Base-by-base conservation (phyloP, 1,140 invertebrate species). In the Portunus trituberculatus region DNA sequence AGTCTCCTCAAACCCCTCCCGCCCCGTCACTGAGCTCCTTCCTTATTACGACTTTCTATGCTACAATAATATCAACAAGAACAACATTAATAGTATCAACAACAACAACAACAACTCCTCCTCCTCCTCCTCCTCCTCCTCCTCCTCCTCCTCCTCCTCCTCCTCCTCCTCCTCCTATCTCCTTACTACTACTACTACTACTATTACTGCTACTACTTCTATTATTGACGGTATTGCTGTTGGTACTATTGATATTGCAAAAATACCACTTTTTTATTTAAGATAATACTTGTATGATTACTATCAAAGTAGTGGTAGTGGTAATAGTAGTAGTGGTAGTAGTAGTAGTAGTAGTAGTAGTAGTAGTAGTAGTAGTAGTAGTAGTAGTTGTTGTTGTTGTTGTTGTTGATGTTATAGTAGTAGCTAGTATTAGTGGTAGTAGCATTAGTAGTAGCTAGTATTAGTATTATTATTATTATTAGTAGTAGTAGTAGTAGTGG, bases 301-400 rank as follows among this genome's bases (percentile, higher is more conserved):
- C 20, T 20, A 59, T 59, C 8, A 59, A 16, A n/a, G 67, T 76
- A 76, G 67, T 76, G n/a, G 67, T n/a, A 76, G 67, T 76, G n/a
- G 67, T 76, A 76, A 25, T 76, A 76, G 67, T 76, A 76, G 67
- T 76, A 76, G 67, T 76, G n/a, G 67, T 76, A 76, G 67, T 76
- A 76, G 67, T 76, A 76, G 67, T 76, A 76, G 67, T 76, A 76
- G 67, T 76, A 76, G 67, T 76, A 76, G 67, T 76, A n/a, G 67
- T 76, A 76, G 67, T 76, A 76, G 67, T 76, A 76, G 67, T n/a
- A n/a, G 67, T 76, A 76, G 52, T 59, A 0, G 52, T 59, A 2
- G 67, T 76, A 76, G 67, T 76, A 76, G 67, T 76, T n/a, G 67
- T 76, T n/a, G 67, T 76, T 1, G 67, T n/a, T 1, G 20, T 59